Evolutionary conservation across 2,888 invertebrate genomes (phyloP), one percentile per base, ranked within the genome.

Genomic region (Fissipunctia ypsillon): DNA sequence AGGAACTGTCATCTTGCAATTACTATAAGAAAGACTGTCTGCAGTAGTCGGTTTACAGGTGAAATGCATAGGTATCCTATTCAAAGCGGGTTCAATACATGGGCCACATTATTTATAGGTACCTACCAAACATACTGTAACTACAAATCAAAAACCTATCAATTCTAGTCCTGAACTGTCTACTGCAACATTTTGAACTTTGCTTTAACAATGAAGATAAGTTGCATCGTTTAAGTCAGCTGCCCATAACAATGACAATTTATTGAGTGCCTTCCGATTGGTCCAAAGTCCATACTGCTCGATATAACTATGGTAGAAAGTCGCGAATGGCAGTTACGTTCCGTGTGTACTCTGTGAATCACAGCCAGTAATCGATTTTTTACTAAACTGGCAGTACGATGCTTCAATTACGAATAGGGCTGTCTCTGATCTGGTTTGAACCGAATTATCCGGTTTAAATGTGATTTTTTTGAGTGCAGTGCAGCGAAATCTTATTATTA

Each of bases 141-240:
- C 31, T 50, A 28, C 22, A 45, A 56, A 78, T 78, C 43, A 63
- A 63, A 45, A 57, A 48, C 1, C 79, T 52, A 80, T 69, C 43
- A 63, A 66, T 57, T 45, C 12, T 61, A 12, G 35, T 66, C 56
- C 12, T 31, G 9, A 19, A 54, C 28, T 28, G 48, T 19, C 43
- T n/a, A 14, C 35, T 43, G n/a, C 22, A 65, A 31, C 43, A 16
- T 63, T 48, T 57, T 63, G 74, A 73, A 81, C 73, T 70, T 73
- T 69, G 81, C 68, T 70, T 81, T 56, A 50, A 74, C 66, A 81
- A 81, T 74, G 63, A 64, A 78, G 68, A 81, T 82, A 74, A 61
- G 57, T 60, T 65, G 73, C 61, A 59, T 71, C 65, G 68, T 73
- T 31, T 52, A 56, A 50, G 63, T 60, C 59, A 28, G 9, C 16